These are phyloP conservation scores for Erythrocercus mccallii DNA, from an alignment of 2,113 vertebrate genomes.

Conservation along the genomic window DNA sequence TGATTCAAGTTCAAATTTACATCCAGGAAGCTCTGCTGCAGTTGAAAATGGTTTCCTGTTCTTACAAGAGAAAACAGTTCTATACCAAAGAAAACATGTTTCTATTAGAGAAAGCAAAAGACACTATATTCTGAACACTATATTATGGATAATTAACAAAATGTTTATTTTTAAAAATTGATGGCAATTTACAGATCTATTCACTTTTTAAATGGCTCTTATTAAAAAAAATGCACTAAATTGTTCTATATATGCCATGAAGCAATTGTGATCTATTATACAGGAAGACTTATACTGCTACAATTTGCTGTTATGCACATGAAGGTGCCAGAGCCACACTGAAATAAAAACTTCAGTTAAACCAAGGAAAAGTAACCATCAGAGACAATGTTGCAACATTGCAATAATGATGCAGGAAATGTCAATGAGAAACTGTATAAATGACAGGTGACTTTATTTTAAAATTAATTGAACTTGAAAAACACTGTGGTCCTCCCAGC, in stretches of 20 bases:
- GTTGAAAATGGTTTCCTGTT: neutral
- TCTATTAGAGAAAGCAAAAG: neutral
- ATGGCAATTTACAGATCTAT: neutral
- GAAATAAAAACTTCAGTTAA: neutral
- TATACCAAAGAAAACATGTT: neutral
- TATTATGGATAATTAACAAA: neutral
- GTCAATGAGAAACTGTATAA: neutral
- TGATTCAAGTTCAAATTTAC: neutral
- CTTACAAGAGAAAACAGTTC: neutral
- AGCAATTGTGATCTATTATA: neutral
- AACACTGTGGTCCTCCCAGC: neutral
- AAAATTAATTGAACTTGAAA: neutral
- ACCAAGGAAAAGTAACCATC: neutral
- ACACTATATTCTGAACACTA: neutral
- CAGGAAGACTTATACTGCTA: neutral
- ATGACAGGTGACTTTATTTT: neutral
- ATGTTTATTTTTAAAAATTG: neutral
- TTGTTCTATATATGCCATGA: neutral
- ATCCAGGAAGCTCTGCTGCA: neutral
- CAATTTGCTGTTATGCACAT: neutral
- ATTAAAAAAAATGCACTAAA: neutral
- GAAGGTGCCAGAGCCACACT: neutral
- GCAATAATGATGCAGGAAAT: neutral
- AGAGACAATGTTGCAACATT: neutral
- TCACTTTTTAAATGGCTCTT: neutral